These are phyloP conservation scores for Solen grandis DNA, from an alignment of 1,140 invertebrate species.

Conservation along the genomic window DNA sequence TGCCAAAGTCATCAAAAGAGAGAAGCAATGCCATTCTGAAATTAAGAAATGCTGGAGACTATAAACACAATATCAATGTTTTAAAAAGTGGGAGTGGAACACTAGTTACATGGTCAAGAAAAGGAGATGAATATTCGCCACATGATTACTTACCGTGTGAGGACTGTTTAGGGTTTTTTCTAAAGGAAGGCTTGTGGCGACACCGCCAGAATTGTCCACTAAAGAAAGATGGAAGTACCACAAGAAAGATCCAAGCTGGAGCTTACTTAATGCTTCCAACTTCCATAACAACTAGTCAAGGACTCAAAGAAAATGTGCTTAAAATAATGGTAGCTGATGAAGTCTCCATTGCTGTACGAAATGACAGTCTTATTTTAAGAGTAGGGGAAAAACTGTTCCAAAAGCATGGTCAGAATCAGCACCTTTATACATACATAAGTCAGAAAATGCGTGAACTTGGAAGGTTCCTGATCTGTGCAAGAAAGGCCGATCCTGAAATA, in stretches of 20 bases:
- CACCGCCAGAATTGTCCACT: conserved; percentile 51
- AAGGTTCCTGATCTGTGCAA: conserved; percentile 50
- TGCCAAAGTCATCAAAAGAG: conserved; percentile 31
- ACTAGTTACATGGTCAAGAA: conserved; percentile 47
- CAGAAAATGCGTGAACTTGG: conserved; percentile 59
- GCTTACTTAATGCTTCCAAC: conserved; percentile 44
- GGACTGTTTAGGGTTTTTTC: conserved; percentile 53
- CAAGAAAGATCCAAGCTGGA: conserved; percentile 11
- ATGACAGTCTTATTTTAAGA: conserved; percentile 51
- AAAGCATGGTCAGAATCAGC: conserved; percentile 57
- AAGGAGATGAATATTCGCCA: background rate
- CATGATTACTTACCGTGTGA: conserved; percentile 53
- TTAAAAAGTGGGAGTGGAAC: conserved; percentile 42
- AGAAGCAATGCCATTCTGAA: conserved; percentile 21
- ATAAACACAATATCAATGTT: conserved; percentile 53
- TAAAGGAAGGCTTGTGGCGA: too few species aligned
- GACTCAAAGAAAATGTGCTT: conserved; percentile 51
- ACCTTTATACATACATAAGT: conserved; percentile 46
- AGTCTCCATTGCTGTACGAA: conserved; percentile 46
- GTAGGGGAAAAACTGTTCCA: conserved; percentile 56
- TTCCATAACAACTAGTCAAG: conserved; percentile 20
- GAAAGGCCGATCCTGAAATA: conserved; percentile 48
- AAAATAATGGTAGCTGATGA: conserved; percentile 50
- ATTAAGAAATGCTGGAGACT: conserved; percentile 54
- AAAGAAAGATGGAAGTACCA: conserved; percentile 14